These are phyloP conservation scores for Parthenolecanium corni DNA, from an alignment of 2,888 invertebrate genomes.

Conservation along the genomic window DNA sequence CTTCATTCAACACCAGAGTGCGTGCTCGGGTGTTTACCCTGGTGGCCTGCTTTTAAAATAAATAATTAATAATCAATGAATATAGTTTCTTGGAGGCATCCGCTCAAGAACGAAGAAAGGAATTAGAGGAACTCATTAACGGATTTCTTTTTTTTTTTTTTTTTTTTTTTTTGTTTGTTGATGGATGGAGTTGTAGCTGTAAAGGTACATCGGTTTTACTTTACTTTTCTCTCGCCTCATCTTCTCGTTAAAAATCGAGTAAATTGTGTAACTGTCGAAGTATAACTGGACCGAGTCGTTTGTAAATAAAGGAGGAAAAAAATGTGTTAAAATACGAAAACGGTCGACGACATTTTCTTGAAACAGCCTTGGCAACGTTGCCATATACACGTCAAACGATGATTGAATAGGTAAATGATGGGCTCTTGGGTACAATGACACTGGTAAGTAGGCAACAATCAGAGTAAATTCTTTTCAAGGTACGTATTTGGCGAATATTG, in stretches of 20 bases:
- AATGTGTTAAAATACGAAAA: no score
- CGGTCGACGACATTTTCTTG: background rate
- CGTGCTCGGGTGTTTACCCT: no score
- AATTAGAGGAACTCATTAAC: conserved; percentile 8
- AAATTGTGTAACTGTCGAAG: conserved; percentile 13
- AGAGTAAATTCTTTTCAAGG: no score
- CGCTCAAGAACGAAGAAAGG: conserved; percentile 1
- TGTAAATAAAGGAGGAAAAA: background rate
- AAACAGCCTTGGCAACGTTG: background rate
- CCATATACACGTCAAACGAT: background rate
- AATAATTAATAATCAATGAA: background rate
- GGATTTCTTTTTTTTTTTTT: conserved; percentile 3
- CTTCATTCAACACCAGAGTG: no score
- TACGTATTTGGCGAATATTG: no score
- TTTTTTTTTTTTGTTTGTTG: no score
- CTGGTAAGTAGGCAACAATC: no score
- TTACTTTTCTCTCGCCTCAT: no score
- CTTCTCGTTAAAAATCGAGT: background rate
- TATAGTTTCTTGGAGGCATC: conserved; percentile 8
- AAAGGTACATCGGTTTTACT: no score
- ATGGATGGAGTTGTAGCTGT: background rate
- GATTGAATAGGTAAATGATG: no score
- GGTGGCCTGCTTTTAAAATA: no score
- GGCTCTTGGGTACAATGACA: no score
- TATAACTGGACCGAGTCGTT: conserved; percentile 17